phyloP scores from a whole-genome alignment of 2,113 vertebrate species.

The Bubo bubo region DNA sequence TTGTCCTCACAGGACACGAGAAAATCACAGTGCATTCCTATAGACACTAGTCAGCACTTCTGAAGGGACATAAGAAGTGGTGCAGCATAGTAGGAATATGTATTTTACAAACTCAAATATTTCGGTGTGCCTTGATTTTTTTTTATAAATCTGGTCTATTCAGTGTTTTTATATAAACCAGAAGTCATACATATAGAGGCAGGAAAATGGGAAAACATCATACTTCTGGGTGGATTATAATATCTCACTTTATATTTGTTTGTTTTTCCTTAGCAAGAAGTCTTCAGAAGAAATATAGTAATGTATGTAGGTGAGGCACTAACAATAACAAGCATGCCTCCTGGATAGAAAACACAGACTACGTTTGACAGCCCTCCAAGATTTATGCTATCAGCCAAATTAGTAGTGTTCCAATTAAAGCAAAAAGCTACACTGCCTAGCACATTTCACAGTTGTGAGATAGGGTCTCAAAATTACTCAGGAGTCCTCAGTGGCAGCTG shows the following conservation, averaged over 20 bases:
- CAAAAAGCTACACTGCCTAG: not conserved
- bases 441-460: not conserved
- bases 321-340: not conserved
- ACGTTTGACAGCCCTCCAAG: not conserved
- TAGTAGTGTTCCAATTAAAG: not conserved
- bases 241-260: not conserved
- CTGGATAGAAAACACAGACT: not conserved
- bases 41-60: not conserved
- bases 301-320: not conserved
- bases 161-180: not conserved
- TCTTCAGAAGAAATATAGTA: not conserved
- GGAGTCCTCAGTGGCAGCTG: not conserved
- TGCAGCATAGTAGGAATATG: not conserved
- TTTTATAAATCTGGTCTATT: not conserved
- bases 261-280: not conserved
- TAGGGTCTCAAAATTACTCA: not conserved
- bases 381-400: not conserved
- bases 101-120: not conserved
- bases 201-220: not conserved
- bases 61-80: not conserved
- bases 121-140: not conserved
- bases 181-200: not conserved
- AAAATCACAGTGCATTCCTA: not conserved
- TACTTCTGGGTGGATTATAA: not conserved
- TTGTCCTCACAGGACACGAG: not conserved